phyloP scores from a whole-genome alignment of 2,888 invertebrate species.

The Polietes domitor region DNA sequence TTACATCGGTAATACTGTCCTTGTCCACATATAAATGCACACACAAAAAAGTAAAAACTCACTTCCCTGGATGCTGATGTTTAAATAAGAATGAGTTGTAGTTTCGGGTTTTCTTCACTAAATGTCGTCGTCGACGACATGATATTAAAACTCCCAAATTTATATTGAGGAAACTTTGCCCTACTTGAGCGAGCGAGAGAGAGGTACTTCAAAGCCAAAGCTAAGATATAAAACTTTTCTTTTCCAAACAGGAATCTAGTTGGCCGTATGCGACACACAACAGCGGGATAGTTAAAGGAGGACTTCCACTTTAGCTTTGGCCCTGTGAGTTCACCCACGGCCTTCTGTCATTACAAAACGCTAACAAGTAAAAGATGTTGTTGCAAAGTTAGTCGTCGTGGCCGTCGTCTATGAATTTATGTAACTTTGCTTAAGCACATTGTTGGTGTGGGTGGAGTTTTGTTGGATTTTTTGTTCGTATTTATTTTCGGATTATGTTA shows the following conservation, averaged over 20 bases:
- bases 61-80: constrained; percentile 34
- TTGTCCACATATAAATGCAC: neutral
- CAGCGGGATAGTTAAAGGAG: constrained; percentile 37
- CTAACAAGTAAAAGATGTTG: constrained; percentile 30
- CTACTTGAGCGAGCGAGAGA: neutral
- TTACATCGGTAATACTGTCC: neutral
- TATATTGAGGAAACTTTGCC: constrained; percentile 27
- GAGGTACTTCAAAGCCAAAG: neutral
- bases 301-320: neutral
- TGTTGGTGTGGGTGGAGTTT: neutral
- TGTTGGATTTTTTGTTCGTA: neutral
- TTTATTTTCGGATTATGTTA: neutral
- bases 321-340: neutral
- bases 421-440: neutral
- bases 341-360: constrained; percentile 1
- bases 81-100: constrained; percentile 51
- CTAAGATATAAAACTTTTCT: constrained; percentile 18
- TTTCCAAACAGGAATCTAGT: constrained; percentile 54
- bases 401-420: constrained; percentile 10
- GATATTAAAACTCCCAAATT: constrained; percentile 49
- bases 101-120: constrained; percentile 36
- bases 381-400: constrained; percentile 20
- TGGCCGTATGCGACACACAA: constrained; percentile 40
- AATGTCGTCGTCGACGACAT: constrained; percentile 60
- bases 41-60: constrained; percentile 3